These are phyloP conservation scores for Tinea semifulvella DNA, from an alignment of 2,888 invertebrate species.

Conservation along the genomic window DNA sequence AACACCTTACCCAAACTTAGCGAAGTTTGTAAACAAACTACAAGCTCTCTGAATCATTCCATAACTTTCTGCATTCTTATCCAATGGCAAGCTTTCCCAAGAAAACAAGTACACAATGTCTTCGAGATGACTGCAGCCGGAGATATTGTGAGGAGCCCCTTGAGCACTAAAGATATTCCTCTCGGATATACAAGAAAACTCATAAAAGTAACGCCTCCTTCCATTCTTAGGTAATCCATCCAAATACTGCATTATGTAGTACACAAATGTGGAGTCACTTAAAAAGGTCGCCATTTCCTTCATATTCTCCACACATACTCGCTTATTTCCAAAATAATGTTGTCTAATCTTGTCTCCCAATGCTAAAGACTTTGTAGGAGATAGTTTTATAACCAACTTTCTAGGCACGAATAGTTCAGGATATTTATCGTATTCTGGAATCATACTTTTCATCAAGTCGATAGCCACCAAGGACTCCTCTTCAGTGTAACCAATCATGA, in stretches of 20 bases:
- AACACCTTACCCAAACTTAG: constrained; percentile 24
- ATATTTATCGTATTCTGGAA: constrained; percentile 21
- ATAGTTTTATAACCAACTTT: constrained; percentile 15
- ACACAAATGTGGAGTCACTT: constrained; percentile 22
- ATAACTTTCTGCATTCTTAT: constrained; percentile 18
- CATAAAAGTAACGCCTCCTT: constrained; percentile 3
- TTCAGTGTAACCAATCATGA: constrained; percentile 72
- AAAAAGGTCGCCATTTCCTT: constrained; percentile 23
- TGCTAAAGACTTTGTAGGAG: constrained; percentile 22
- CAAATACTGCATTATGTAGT: constrained; percentile 25
- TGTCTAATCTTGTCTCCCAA: constrained; percentile 23
- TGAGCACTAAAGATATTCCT: constrained; percentile 10
- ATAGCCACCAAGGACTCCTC: constrained; percentile 61
- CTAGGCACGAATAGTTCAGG: constrained; percentile 26
- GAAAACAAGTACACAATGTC: constrained; percentile 22
- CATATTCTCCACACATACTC: constrained; percentile 21
- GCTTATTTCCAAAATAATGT: constrained; percentile 24
- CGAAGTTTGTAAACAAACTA: constrained; percentile 22
- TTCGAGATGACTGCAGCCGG: constrained; percentile 19
- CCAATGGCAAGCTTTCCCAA: constrained; percentile 18
- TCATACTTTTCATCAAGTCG: constrained; percentile 10
- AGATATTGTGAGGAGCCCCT: constrained; percentile 16
- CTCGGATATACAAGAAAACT: constrained; percentile 10
- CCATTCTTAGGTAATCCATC: constrained; percentile 19
- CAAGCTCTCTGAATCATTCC: constrained; percentile 19